Percentiles rank a stretch among this genome's conserved stretches.
These are phyloP conservation scores for Hippopotamus amphibius DNA, from an alignment of 2,113 vertebrate species.

Conservation along the genomic window DNA sequence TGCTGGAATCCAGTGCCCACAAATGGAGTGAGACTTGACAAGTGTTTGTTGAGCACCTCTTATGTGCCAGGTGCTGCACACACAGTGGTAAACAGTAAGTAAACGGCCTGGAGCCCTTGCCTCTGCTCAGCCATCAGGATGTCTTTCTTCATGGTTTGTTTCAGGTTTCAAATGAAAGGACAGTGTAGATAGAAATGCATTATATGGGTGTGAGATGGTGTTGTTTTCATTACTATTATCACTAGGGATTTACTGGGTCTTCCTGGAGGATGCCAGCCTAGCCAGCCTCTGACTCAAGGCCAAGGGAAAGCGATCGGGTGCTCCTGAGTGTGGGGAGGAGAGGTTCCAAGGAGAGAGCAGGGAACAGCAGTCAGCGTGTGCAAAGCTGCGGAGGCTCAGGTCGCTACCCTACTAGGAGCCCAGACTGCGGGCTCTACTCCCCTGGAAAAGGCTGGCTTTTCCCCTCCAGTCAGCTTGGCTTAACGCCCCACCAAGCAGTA, in stretches of 20 bases:
- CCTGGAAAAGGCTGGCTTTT: neutral
- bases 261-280: neutral
- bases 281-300: neutral
- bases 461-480: neutral
- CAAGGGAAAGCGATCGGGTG: neutral
- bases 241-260: neutral
- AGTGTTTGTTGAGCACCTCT: neutral
- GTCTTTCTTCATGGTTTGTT: neutral
- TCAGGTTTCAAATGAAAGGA: neutral
- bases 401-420: neutral
- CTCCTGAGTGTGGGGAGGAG: neutral
- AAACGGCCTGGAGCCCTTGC: neutral
- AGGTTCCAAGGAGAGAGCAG: neutral
- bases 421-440: neutral
- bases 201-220: neutral
- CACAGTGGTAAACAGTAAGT: neutral
- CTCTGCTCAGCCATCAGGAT: neutral
- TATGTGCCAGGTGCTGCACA: neutral
- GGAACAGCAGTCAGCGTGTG: neutral
- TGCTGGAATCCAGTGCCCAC: neutral
- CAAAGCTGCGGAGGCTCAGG: neutral
- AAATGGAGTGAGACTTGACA: neutral
- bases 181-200: neutral
- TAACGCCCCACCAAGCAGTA: fast-evolving
- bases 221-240: neutral